Base-by-base conservation (phyloP, 2,888 invertebrate species). In the Alloplasta piceator region DNA sequence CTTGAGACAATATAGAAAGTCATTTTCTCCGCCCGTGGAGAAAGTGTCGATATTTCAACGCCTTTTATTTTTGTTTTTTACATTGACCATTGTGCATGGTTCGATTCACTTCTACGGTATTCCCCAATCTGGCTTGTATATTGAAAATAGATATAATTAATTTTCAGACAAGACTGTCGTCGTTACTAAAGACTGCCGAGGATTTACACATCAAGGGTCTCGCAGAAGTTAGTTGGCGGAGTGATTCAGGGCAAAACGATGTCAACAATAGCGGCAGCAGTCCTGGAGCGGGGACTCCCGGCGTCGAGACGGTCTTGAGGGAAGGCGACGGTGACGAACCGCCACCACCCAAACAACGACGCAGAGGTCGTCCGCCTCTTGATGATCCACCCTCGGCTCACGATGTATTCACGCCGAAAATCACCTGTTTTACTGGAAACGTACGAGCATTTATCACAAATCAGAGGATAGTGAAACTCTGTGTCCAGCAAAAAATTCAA, bases 181-280 rank as follows among this genome's bases (percentile, higher is more conserved):
- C 97, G 26, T 93, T 98, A 79, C 92, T 98, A 88, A 98, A 98
- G 93, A 98, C 98, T 70, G 98, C 98, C 0, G 98, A 98, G 92
- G 97, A 98, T 92, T 94, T 98, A 26, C 95, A 97, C 91, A 97
- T 98, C 88, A 98, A 98, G 93, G 98, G 98, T 0, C 93, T 98
- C 70, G 97, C 98, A 64, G 97, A 98, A 91, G 97, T 98, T 10
- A 96, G 97, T 85, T 97, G 97, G 96, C 95, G 96, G 86, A 92
- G 90, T 84, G 91, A 91, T 78, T 87, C 89, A 26, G 87, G 87
- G 56, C 90, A 91, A 76, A 90, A 91, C 74, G 84, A 85, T 46
- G 75, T 91, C 80, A 83, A 86, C 83, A 90, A 91, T 85, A 90
- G 91, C 81, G 89, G 92, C 12, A 89, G 88, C 85, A 90, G 92